A percentile compares a stretch with the other conserved stretches of the same genome.
Conservation (phyloP, 2,797 vertebrate species). For the Smutsia temminckii region DNA sequence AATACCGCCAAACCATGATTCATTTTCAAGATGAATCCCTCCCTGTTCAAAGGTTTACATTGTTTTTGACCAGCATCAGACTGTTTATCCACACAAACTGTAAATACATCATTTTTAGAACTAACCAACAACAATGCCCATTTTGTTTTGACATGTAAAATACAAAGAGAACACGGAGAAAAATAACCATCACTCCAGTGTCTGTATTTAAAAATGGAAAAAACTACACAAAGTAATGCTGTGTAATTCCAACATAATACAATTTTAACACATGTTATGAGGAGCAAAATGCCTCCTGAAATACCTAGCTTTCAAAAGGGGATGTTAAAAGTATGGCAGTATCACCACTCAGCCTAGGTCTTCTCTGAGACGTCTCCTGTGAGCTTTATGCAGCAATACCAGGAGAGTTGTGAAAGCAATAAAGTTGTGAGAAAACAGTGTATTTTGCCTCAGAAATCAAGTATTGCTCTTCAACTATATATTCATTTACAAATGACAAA, state of each 20-base stretch:
- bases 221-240: neutral
- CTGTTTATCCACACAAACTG: constrained; percentile 75
- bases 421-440: neutral
- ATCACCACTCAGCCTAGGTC: neutral
- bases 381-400: neutral
- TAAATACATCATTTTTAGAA: constrained; percentile 84
- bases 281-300: neutral
- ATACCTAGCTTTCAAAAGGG: constrained; percentile 15
- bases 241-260: constrained; percentile 12
- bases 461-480: neutral
- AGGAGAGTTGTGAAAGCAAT: neutral
- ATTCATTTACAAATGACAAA: constrained; percentile 4
- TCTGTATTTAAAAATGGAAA: constrained; percentile 35
- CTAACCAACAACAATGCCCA: constrained; percentile 77
- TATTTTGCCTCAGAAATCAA: constrained; percentile 32
- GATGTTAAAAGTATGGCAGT: neutral
- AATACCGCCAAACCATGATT: constrained; percentile 83
- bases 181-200: constrained; percentile 46
- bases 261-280: neutral
- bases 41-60: constrained; percentile 82
- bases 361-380: neutral
- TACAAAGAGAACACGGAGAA: constrained; percentile 77
- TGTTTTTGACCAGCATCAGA: constrained; percentile 83
- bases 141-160: constrained; percentile 75
- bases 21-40: constrained; percentile 82